Evolutionary conservation across 2,113 vertebrate species (phyloP).

Genomic region (Brienomyrus longianalis): DNA sequence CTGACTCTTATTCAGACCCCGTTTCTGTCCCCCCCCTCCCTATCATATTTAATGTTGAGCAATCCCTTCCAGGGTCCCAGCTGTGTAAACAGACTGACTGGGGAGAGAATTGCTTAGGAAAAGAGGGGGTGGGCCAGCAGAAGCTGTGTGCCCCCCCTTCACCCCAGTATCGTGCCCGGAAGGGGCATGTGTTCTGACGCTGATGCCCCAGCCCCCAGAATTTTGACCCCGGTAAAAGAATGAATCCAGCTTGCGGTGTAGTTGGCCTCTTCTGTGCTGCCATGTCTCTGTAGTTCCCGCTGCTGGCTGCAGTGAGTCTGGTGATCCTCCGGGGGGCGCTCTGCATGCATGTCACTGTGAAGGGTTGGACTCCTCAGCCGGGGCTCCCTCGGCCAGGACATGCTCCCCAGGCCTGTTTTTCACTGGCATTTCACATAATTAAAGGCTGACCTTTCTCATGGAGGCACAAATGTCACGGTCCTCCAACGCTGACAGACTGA

Average conservation of each 20-base stretch:
- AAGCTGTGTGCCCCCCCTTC: constrained; percentile 36
- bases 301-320: background rate
- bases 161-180: constrained; percentile 47
- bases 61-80: constrained; percentile 61
- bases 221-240: constrained; percentile 43
- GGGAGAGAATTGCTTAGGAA: constrained; percentile 35
- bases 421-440: constrained; percentile 37
- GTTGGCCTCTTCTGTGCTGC: background rate
- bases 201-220: constrained; percentile 55
- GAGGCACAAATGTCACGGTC: constrained; percentile 37
- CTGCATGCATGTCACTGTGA: background rate
- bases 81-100: constrained; percentile 63
- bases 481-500: constrained; percentile 24
- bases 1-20: background rate
- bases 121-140: constrained; percentile 9
- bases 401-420: constrained; percentile 7
- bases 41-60: constrained; percentile 65
- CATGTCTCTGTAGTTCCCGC: background rate
- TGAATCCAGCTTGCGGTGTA: background rate
- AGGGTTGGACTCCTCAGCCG: constrained; percentile 14
- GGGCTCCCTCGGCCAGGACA: constrained; percentile 29
- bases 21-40: constrained; percentile 9
- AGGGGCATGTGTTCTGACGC: background rate
- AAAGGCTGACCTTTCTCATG: constrained; percentile 39
- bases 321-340: background rate